phyloP scores from a whole-genome alignment of 2,888 invertebrate genomes.

The Sinohyriopsis cumingii region DNA sequence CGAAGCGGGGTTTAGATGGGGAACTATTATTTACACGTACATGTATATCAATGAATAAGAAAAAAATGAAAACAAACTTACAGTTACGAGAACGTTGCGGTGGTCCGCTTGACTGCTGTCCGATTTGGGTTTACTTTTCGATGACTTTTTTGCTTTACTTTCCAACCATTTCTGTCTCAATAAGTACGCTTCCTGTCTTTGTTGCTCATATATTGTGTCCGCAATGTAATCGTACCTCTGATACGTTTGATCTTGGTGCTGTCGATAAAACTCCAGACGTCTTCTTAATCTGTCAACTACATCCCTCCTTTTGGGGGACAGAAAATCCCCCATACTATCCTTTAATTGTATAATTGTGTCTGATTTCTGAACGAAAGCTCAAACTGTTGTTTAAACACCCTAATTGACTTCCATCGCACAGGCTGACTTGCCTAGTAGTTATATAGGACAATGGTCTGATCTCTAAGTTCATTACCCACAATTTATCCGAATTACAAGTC shows the following conservation, averaged over 20 bases:
- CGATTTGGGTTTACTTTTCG: slow-evolving; percentile 47
- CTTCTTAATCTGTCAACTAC: slow-evolving; percentile 84
- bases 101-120: slow-evolving; percentile 46
- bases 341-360: slow-evolving; percentile 22
- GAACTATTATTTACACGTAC: too few relatives aligned
- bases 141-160: slow-evolving; percentile 88
- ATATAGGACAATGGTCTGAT: not conserved
- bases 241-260: slow-evolving; percentile 88
- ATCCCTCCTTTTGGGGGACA: slow-evolving; percentile 75
- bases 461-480: not conserved
- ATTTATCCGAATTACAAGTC: slow-evolving; percentile 3
- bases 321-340: slow-evolving; percentile 73
- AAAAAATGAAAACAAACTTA: slow-evolving; percentile 34
- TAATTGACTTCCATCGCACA: not conserved
- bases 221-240: slow-evolving; percentile 91
- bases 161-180: slow-evolving; percentile 92
- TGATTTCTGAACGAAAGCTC: not conserved
- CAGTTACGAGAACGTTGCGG: slow-evolving; percentile 56
- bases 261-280: slow-evolving; percentile 89
- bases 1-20: too few relatives aligned
- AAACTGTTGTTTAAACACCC: not conserved
- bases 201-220: slow-evolving; percentile 90
- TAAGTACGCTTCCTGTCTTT: slow-evolving; percentile 89
- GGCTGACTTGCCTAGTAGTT: not conserved
- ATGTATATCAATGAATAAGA: too few relatives aligned